These are phyloP conservation scores for Baronia brevicornis DNA, from an alignment of 2,888 invertebrate species.

Conservation along the genomic window DNA sequence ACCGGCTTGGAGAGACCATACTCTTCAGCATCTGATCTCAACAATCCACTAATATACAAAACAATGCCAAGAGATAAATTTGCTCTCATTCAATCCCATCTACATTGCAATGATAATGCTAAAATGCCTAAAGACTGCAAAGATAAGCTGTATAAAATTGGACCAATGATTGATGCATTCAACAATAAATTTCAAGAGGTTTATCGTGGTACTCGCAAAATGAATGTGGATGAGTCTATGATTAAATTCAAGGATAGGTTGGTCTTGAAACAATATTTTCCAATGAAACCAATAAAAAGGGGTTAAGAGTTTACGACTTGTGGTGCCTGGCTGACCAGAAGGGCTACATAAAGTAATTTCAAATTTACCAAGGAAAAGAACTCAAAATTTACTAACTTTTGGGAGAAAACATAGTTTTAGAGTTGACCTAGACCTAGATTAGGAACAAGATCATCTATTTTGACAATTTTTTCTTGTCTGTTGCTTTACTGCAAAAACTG, in stretches of 20 bases:
- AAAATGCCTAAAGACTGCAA: slow-evolving; percentile 20
- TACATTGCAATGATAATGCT: slow-evolving; percentile 21
- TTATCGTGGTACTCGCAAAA: slow-evolving; percentile 22
- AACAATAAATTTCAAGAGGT: slow-evolving; percentile 20
- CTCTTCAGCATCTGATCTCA: slow-evolving; percentile 18
- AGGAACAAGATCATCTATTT: slow-evolving; percentile 19
- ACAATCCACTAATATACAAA: slow-evolving; percentile 16
- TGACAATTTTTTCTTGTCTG: slow-evolving; percentile 23
- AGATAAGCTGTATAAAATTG: slow-evolving; percentile 22
- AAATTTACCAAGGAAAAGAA: slow-evolving; percentile 21
- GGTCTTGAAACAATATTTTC: slow-evolving; percentile 29
- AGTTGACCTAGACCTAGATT: slow-evolving; percentile 20
- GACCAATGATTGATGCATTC: slow-evolving; percentile 17
- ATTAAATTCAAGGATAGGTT: slow-evolving; percentile 23
- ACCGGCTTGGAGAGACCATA: slow-evolving; percentile 19
- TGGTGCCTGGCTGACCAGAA: slow-evolving; percentile 19
- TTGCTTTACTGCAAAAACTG: slow-evolving; percentile 23
- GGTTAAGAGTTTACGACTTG: slow-evolving; percentile 30
- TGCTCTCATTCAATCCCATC: slow-evolving; percentile 21
- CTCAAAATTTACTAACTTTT: slow-evolving; percentile 16
- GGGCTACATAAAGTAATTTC: slow-evolving; percentile 19
- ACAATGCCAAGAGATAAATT: slow-evolving; percentile 24
- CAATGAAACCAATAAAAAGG: slow-evolving; percentile 31
- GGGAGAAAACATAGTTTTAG: slow-evolving; percentile 19
- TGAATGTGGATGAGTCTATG: slow-evolving; percentile 25